Percentiles rank a stretch among this genome's conserved stretches.
phyloP scores from a whole-genome alignment of 1,140 invertebrate species.

The Rhizoglyphus robini region DNA sequence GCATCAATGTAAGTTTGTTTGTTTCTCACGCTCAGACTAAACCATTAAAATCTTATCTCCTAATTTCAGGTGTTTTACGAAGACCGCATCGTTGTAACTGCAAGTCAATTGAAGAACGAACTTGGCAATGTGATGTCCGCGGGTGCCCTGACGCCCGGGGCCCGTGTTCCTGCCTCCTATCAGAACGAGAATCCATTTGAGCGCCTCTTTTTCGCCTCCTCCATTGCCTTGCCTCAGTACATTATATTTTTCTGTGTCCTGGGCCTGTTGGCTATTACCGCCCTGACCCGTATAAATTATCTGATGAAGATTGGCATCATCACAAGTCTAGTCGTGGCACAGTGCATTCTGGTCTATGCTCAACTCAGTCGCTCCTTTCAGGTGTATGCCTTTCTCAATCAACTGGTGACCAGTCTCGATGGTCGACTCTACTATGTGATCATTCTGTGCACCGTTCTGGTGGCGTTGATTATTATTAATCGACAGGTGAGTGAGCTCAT shows the following conservation, averaged over 20 bases:
- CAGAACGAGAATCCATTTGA: background rate
- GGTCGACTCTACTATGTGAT: background rate
- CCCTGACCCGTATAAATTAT: conserved; percentile 56
- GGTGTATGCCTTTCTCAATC: conserved; percentile 24
- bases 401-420: background rate
- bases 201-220: background rate
- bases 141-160: too few species aligned
- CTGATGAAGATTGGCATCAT: conserved; percentile 51
- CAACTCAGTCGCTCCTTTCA: conserved; percentile 42
- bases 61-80: background rate
- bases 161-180: too few species aligned
- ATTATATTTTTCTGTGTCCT: conserved; percentile 55
- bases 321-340: conserved; percentile 42
- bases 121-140: background rate
- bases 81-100: background rate
- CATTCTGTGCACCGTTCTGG: conserved; percentile 33
- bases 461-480: conserved; percentile 39
- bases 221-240: conserved; percentile 47
- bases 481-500: conserved; percentile 30
- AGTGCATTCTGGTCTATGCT: conserved; percentile 48
- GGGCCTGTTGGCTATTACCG: conserved; percentile 50
- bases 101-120: background rate
- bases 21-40: too few species aligned
- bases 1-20: conserved; percentile 41
- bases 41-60: background rate